Percentiles rank a stretch among this genome's conserved stretches.
Conservation (phyloP, 2,797 vertebrate species). For the Paedocypris micromegethes region DNA sequence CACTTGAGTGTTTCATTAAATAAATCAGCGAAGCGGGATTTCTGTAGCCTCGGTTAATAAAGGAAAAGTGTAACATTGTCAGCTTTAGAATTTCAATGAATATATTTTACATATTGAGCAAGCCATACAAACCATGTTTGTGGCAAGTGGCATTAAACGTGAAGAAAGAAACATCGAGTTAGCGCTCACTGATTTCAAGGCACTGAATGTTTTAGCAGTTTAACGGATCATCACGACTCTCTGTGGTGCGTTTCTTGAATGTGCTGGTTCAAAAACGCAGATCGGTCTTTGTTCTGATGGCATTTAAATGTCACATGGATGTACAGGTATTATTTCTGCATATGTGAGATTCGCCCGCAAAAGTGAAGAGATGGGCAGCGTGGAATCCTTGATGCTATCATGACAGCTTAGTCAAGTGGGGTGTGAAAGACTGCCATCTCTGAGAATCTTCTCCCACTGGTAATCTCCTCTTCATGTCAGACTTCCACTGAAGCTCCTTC, state of each 20-base stretch:
- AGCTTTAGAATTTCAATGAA: constrained; percentile 45
- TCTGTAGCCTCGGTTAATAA: constrained; percentile 42
- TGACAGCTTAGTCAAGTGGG: constrained; percentile 48
- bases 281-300: constrained; percentile 5
- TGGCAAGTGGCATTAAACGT: neutral
- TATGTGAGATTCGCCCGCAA: constrained; percentile 17
- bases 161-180: too few species aligned
- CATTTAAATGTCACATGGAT: constrained; percentile 36
- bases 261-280: neutral
- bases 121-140: constrained; percentile 37
- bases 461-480: constrained; percentile 44
- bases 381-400: constrained; percentile 46
- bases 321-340: constrained; percentile 22
- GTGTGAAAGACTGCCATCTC: constrained; percentile 50
- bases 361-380: constrained; percentile 28
- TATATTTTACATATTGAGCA: constrained; percentile 43
- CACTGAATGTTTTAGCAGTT: neutral
- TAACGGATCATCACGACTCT: neutral
- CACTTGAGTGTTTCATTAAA: constrained; percentile 51
- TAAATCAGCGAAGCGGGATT: constrained; percentile 43
- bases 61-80: constrained; percentile 45
- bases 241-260: neutral
- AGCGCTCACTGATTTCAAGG: neutral
- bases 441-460: constrained; percentile 39
- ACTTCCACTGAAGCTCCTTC: constrained; percentile 35